Evolutionary conservation across 2,113 vertebrate species (phyloP).

Genomic region (Rostratula benghalensis): DNA sequence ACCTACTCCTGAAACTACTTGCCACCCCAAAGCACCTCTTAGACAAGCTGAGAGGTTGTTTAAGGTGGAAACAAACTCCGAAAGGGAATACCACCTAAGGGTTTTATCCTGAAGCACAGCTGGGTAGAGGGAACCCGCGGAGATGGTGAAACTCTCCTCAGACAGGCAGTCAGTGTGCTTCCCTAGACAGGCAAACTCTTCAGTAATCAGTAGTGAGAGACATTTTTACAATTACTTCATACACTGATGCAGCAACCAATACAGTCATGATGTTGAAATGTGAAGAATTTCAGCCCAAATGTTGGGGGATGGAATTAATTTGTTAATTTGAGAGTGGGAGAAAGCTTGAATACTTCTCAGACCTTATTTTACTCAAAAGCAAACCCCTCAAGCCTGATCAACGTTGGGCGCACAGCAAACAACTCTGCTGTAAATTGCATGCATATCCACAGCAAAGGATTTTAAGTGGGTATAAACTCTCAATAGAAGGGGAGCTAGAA

Average conservation of each 20-base stretch:
- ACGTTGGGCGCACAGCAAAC: background rate
- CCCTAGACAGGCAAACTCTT: background rate
- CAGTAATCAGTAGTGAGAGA: background rate
- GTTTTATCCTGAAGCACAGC: background rate
- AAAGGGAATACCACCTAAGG: background rate
- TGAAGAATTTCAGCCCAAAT: background rate
- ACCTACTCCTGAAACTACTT: background rate
- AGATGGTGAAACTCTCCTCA: background rate
- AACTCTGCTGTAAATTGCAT: background rate
- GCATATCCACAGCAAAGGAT: background rate
- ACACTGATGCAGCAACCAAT: background rate
- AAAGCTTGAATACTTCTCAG: background rate
- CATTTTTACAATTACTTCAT: background rate
- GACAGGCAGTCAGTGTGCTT: background rate
- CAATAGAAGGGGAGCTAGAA: background rate
- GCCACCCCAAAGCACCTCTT: background rate
- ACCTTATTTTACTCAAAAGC: background rate
- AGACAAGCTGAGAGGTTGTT: background rate
- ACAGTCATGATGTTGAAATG: background rate
- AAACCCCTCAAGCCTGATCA: background rate
- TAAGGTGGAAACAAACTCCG: background rate
- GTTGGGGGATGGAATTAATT: background rate
- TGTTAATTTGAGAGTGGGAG: background rate
- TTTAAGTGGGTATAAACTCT: background rate
- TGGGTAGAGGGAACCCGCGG: background rate